Conservation (phyloP, 2,797 vertebrate genomes). For the Danio albolineatus region DNA sequence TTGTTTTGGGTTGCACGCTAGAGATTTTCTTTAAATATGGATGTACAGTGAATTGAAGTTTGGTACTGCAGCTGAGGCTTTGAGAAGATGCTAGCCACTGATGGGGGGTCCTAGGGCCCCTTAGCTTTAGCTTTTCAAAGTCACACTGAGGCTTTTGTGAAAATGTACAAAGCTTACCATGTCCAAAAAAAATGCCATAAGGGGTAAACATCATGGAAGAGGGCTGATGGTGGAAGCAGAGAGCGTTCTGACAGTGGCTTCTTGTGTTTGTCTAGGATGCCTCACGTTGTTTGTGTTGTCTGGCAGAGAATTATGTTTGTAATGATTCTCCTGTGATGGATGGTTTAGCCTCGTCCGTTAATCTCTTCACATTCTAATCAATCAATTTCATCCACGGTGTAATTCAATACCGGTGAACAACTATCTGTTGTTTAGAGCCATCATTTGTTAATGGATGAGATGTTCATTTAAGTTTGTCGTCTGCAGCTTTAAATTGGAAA, state of each 20-base stretch:
- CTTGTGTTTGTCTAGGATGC: slow-evolving; percentile 47
- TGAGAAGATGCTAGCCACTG: slow-evolving; percentile 25
- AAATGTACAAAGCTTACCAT: slow-evolving; percentile 71
- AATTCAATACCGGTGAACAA: slow-evolving; percentile 62
- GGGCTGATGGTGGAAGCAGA: slow-evolving; percentile 43
- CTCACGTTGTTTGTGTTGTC: slow-evolving; percentile 34
- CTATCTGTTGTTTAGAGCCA: slow-evolving; percentile 48
- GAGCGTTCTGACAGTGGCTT: slow-evolving; percentile 31
- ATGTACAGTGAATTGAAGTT: slow-evolving; percentile 8
- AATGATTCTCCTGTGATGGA: slow-evolving; percentile 53
- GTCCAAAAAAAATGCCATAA: slow-evolving; percentile 53
- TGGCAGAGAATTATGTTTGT: slow-evolving; percentile 50
- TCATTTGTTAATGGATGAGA: slow-evolving; percentile 37
- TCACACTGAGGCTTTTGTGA: slow-evolving; percentile 65
- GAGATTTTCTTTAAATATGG: slow-evolving; percentile 9
- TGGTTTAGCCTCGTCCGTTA: slow-evolving; percentile 49
- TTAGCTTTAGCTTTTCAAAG: slow-evolving; percentile 71
- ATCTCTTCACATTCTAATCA: slow-evolving; percentile 61
- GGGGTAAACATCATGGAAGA: slow-evolving; percentile 61
- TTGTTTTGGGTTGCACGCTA: neutral
- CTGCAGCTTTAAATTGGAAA: slow-evolving; percentile 39
- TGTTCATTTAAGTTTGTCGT: slow-evolving; percentile 38
- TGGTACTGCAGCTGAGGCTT: neutral
- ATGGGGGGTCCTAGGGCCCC: slow-evolving; percentile 73
- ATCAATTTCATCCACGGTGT: slow-evolving; percentile 55